Base-by-base conservation (phyloP, 2,888 invertebrate genomes). In the Tryphoninae sp. region DNA sequence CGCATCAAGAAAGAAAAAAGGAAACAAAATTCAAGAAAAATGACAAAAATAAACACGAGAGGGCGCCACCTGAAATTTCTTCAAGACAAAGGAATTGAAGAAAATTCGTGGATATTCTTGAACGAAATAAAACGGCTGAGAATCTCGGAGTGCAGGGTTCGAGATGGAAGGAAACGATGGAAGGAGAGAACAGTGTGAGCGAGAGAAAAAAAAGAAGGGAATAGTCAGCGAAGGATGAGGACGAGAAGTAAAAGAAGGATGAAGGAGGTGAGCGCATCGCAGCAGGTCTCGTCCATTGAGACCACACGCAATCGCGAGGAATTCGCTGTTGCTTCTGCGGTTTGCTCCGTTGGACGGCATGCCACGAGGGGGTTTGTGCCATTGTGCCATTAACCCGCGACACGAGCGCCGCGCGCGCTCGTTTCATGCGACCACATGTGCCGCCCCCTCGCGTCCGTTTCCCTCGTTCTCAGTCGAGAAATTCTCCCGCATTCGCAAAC, bases 371-470 rank as follows among this genome's bases (percentile, higher is more conserved):
- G 71, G 78, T 79, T 83, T 82, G 80, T 82, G 82, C 76, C 78
- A 85, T 83, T 81, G 81, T 82, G 80, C 85, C 84, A 86, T 86
- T 85, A 84, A 33, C 33, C 80, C 78, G 78, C 78, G 83, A 85
- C 84, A 85, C 80, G 81, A 78, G 77, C 74, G 65, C 75, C 79
- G 79, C 82, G 78, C 81, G 78, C 77, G 80, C 83, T 84, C 83
- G 80, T 83, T 83, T 84, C 83, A 79, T 82, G 78, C 77, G 80
- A 40, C 76, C 76, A 77, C 64, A 53, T 64, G 51, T 55, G 65
- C 74, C 82, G 81, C 81, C 83, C 83, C 83, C 81, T 83, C 81
- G 79, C 76, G 64, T 55, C 71, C 55, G 40, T 49, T 81, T 53
- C 55, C 45, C 68, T 74, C 74, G 62, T 16, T 16, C 53, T 40